Evolutionary conservation across 2,888 invertebrate genomes (phyloP).

Genomic region (Hydrotaea cyrtoneurina): DNA sequence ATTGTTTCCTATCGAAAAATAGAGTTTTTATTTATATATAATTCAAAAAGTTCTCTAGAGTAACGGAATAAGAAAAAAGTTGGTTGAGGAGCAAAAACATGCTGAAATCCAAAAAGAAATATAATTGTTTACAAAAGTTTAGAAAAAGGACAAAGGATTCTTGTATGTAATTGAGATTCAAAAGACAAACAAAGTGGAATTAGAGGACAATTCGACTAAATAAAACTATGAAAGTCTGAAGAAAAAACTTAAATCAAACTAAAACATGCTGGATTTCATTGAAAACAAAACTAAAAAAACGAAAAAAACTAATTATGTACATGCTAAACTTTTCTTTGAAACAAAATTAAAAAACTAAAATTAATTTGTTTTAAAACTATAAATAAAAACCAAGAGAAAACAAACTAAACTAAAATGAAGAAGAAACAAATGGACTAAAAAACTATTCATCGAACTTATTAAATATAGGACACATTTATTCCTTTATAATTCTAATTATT

Average conservation of each 20-base stretch:
- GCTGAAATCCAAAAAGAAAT: constrained; percentile 37
- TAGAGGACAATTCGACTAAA: constrained; percentile 4
- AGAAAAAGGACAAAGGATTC: constrained; percentile 40
- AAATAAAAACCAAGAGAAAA: background rate
- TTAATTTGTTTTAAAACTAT: background rate
- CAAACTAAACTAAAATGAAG: constrained; percentile 23
- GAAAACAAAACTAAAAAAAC: constrained; percentile 4
- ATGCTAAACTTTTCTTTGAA: background rate
- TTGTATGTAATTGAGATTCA: background rate
- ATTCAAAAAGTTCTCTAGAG: background rate
- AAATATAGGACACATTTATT: constrained; percentile 78
- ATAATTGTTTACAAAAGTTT: constrained; percentile 21
- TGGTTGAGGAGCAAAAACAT: constrained; percentile 47
- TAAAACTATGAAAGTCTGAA: background rate
- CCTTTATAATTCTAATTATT: constrained; percentile 30
- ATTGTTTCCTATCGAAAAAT: background rate
- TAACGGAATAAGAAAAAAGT: background rate
- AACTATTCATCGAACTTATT: constrained; percentile 58
- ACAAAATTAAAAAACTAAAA: constrained; percentile 7
- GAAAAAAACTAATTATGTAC: constrained; percentile 23
- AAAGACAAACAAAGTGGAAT: constrained; percentile 61
- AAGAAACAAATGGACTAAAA: constrained; percentile 41
- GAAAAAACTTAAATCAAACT: constrained; percentile 26
- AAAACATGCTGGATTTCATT: constrained; percentile 43
- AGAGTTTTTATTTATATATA: background rate